Evolutionary conservation across 2,888 invertebrate species (phyloP).

Genomic region (Belgica antarctica): DNA sequence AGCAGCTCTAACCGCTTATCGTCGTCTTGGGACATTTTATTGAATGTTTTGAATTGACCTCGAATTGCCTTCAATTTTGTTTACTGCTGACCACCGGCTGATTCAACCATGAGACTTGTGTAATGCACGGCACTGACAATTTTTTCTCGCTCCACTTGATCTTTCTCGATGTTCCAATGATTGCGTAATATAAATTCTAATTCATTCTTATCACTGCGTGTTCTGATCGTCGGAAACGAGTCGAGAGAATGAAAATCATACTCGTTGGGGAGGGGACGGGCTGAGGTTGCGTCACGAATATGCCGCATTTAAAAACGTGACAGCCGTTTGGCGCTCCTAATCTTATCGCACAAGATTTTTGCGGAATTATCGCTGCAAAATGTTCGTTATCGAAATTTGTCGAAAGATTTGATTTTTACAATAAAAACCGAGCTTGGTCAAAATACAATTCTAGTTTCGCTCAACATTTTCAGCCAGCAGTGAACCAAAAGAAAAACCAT

Average conservation of each 20-base stretch:
- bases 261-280: background rate
- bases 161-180: background rate
- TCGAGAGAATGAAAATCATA: background rate
- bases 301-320: background rate
- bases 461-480: background rate
- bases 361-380: no score
- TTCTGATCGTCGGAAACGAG: no score
- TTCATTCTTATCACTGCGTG: conserved; percentile 5
- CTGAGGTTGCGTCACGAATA: background rate
- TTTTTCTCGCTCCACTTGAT: background rate
- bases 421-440: background rate
- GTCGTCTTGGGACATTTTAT: conserved; percentile 10
- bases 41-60: background rate
- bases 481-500: background rate
- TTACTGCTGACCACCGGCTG: no score
- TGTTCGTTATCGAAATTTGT: conserved; percentile 5
- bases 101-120: no score
- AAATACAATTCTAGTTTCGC: background rate
- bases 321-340: background rate
- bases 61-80: background rate
- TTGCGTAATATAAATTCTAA: background rate
- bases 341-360: background rate
- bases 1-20: conserved; percentile 60
- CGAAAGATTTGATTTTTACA: background rate
- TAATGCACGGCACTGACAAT: background rate